A percentile compares a stretch with the other conserved stretches of the same genome.
Conservation (phyloP, 2,797 vertebrate genomes). For the Syncerus caffer region DNA sequence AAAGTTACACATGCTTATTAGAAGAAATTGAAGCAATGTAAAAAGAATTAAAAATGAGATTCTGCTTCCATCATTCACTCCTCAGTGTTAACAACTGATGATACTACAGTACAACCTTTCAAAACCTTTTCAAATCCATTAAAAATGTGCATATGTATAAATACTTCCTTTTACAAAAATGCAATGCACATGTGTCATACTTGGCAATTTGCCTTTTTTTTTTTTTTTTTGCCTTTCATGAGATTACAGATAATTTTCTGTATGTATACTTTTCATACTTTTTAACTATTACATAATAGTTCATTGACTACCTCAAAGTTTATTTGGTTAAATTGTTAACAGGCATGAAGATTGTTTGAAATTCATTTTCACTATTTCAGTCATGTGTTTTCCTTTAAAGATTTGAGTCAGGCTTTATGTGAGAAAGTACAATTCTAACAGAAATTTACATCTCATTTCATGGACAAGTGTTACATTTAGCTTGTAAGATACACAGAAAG, state of each 20-base stretch:
- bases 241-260: background rate
- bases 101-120: background rate
- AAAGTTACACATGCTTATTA: background rate
- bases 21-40: background rate
- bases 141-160: background rate
- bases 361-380: conserved; percentile 21
- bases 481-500: background rate
- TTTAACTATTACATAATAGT: background rate
- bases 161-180: conserved; percentile 2
- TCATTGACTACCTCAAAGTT: background rate
- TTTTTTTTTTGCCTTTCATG: background rate
- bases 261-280: background rate
- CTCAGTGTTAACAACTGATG: background rate
- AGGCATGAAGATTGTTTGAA: background rate
- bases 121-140: background rate
- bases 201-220: background rate
- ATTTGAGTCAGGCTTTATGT: background rate
- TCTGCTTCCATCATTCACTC: background rate
- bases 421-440: conserved; percentile 21
- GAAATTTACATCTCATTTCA: background rate
- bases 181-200: background rate
- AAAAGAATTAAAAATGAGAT: background rate
- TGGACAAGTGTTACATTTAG: background rate
- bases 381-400: background rate
- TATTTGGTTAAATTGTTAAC: background rate